Conservation (phyloP, 1,140 invertebrate genomes). For the Ceratosolen fusciceps region DNA sequence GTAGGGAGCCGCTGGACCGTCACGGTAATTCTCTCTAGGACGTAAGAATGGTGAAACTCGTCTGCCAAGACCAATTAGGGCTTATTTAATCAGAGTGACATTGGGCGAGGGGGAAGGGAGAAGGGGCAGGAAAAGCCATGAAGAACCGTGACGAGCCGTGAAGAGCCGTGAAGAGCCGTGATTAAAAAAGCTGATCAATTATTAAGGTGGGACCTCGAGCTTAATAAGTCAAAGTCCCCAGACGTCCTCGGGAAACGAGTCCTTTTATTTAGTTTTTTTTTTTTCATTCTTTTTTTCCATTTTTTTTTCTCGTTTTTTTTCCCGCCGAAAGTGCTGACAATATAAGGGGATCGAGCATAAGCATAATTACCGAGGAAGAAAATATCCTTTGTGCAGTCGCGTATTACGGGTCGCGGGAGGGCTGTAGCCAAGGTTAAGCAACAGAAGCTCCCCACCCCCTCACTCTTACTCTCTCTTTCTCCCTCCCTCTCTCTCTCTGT, state of each 20-base stretch:
- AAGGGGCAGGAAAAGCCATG: neutral
- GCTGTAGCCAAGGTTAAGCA: neutral
- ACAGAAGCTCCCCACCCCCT: neutral
- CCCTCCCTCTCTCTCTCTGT: too few relatives aligned
- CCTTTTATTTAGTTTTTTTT: neutral
- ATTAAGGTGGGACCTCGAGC: conserved; percentile 36
- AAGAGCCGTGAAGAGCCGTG: conserved; percentile 34
- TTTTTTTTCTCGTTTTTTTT: neutral
- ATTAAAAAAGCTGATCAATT: conserved; percentile 49
- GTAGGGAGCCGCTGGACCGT: too few relatives aligned
- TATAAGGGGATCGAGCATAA: conserved; percentile 28
- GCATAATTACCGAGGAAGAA: conserved; percentile 46
- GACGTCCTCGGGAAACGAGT: conserved; percentile 23
- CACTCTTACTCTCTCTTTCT: too few relatives aligned
- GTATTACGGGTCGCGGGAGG: neutral
- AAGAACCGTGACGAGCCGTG: conserved; percentile 28
- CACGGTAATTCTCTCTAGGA: conserved; percentile 1
- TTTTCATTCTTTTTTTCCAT: too few relatives aligned
- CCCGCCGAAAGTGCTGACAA: conserved; percentile 1
- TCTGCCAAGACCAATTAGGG: conserved; percentile 36
- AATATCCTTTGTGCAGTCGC: conserved; percentile 34
- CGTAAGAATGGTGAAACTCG: neutral
- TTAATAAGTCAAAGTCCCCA: conserved; percentile 33
- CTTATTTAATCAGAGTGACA: conserved; percentile 48
- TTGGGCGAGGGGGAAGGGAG: neutral